These are phyloP conservation scores for Batillaria attramentaria DNA, from an alignment of 1,140 invertebrate genomes.

Conservation along the genomic window DNA sequence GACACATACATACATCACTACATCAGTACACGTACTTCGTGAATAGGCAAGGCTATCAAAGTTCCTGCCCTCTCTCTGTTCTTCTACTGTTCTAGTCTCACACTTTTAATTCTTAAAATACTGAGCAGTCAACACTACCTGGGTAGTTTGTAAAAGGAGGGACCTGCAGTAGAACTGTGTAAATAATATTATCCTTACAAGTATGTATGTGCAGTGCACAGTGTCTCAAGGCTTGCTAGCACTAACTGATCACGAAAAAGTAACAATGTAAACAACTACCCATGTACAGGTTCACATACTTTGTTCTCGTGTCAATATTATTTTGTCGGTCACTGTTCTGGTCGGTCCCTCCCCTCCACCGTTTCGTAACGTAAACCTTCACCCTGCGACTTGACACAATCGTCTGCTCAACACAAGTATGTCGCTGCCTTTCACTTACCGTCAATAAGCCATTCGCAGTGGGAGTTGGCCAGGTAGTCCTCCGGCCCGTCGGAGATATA, in stretches of 20 bases:
- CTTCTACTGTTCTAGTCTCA: too few species aligned
- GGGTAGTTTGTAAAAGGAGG: too few species aligned
- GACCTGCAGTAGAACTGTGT: too few species aligned
- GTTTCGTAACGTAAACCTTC: conserved; percentile 11
- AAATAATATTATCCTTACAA: too few species aligned
- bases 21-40: too few species aligned
- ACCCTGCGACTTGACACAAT: not conserved
- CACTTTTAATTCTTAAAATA: too few species aligned
- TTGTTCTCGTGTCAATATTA: conserved; percentile 10
- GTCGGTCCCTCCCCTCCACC: conserved; percentile 3
- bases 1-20: too few species aligned
- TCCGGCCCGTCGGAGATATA: conserved; percentile 91
- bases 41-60: too few species aligned
- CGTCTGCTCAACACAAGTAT: not conserved
- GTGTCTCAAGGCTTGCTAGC: too few species aligned
- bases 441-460: conserved; percentile 97
- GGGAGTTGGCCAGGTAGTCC: conserved; percentile 92
- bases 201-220: too few species aligned
- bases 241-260: not conserved
- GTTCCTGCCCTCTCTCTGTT: too few species aligned
- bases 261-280: not conserved
- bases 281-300: not conserved
- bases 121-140: too few species aligned
- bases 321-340: conserved; percentile 24
- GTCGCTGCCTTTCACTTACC: conserved; percentile 72